A percentile compares a stretch with the other conserved stretches of the same genome.
Conservation (phyloP, 2,888 invertebrate genomes). For the Chironomus tentans region DNA sequence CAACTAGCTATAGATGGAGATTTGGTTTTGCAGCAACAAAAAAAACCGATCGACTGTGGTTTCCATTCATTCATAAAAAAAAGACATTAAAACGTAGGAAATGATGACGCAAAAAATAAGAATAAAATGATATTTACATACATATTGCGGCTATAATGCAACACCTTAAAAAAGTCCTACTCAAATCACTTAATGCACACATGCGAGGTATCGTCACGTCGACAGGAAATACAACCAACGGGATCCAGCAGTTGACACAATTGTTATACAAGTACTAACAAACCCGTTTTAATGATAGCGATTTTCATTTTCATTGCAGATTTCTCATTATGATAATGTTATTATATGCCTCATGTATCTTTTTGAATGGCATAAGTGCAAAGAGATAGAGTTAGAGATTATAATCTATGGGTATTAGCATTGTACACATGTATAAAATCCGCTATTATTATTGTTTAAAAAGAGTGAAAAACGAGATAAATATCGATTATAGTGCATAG, state of each 20-base stretch:
- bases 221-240: not conserved
- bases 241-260: not conserved
- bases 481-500: not conserved
- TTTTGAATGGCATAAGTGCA: not conserved
- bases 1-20: not conserved
- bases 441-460: not conserved
- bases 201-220: not conserved
- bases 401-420: not conserved
- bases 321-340: not conserved
- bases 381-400: not conserved
- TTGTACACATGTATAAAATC: not conserved
- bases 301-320: not conserved
- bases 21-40: not conserved
- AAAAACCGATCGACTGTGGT: too few relatives aligned
- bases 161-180: constrained; percentile 4
- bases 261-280: not conserved
- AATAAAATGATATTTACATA: not conserved
- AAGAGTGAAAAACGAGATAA: too few relatives aligned
- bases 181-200: not conserved
- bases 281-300: constrained; percentile 6
- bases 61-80: not conserved
- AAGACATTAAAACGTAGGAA: not conserved
- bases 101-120: not conserved
- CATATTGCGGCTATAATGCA: not conserved
- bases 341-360: not conserved